Percentiles rank a stretch among this genome's conserved stretches.
Evolutionary conservation across 2,888 invertebrate species (phyloP).

Genomic region (Drosophila anceps): DNA sequence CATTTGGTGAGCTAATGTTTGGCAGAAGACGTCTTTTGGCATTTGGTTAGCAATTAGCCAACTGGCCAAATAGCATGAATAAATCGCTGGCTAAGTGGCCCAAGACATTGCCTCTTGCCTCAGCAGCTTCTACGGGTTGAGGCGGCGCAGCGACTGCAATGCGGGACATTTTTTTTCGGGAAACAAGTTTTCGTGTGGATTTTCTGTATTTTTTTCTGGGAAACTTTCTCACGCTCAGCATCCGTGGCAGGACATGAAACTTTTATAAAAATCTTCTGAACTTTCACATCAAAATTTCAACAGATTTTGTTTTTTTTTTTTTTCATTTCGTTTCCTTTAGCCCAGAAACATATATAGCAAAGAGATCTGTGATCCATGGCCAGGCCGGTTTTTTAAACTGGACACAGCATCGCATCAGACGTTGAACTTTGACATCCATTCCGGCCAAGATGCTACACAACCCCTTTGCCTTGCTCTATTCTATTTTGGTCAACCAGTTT

Average conservation of each 20-base stretch:
- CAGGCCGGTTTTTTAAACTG: constrained; percentile 76
- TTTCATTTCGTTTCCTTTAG: not conserved
- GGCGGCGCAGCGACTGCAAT: constrained; percentile 14
- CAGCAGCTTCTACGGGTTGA: not conserved
- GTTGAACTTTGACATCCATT: constrained; percentile 77
- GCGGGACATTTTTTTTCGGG: constrained; percentile 59
- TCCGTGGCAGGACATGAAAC: constrained; percentile 72
- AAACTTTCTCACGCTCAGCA: constrained; percentile 76
- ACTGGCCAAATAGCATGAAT: constrained; percentile 74
- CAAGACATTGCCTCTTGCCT: constrained; percentile 27
- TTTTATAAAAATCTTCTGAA: constrained; percentile 75
- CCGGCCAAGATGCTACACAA: constrained; percentile 68
- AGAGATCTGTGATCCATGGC: constrained; percentile 27
- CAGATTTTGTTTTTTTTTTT: constrained; percentile 54
- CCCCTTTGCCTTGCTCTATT: constrained; percentile 22
- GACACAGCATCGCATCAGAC: constrained; percentile 76
- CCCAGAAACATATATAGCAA: constrained; percentile 41
- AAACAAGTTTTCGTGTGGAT: constrained; percentile 60
- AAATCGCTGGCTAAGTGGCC: constrained; percentile 68
- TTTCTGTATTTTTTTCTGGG: constrained; percentile 4
- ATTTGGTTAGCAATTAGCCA: constrained; percentile 72
- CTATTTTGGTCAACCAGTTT: constrained; percentile 64
- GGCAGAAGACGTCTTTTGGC: constrained; percentile 52
- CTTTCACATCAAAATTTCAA: constrained; percentile 81
- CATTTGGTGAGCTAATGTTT: constrained; percentile 75